phyloP scores from a whole-genome alignment of 2,888 invertebrate genomes.

The Heliconius ismenius region DNA sequence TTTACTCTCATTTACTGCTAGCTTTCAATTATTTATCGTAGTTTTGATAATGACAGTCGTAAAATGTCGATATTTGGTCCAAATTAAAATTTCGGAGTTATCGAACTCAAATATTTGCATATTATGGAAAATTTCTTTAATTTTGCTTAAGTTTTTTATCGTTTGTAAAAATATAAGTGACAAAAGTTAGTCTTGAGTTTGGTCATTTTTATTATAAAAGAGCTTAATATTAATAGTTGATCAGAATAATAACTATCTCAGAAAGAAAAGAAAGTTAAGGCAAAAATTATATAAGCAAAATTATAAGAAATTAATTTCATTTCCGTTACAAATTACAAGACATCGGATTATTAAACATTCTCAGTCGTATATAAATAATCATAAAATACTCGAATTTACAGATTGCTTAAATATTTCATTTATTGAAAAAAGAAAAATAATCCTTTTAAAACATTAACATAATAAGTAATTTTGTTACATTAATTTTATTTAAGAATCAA shows the following conservation, averaged over 20 bases:
- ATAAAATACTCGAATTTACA: not conserved
- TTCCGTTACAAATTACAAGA: not conserved
- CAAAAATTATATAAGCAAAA: not conserved
- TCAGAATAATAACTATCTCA: not conserved
- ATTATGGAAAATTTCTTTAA: not conserved
- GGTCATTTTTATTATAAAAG: not conserved
- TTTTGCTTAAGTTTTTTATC: too few species aligned
- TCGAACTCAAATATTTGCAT: not conserved
- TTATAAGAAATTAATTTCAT: not conserved
- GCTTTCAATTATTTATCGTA: slow-evolving; percentile 1
- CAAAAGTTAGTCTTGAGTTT: not conserved
- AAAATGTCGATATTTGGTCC: not conserved
- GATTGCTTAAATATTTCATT: not conserved
- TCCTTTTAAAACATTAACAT: not conserved
- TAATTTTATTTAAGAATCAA: not conserved
- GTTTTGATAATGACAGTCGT: slow-evolving; percentile 13
- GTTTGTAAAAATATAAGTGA: not conserved
- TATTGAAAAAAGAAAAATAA: not conserved
- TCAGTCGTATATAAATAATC: not conserved
- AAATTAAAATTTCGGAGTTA: not conserved
- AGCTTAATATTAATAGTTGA: not conserved
- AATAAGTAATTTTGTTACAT: not conserved
- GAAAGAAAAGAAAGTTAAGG: not conserved
- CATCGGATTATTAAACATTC: not conserved
- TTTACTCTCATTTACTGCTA: slow-evolving; percentile 22